phyloP scores from a whole-genome alignment of 2,797 vertebrate species.

The Myoxocephalus aenaeus region DNA sequence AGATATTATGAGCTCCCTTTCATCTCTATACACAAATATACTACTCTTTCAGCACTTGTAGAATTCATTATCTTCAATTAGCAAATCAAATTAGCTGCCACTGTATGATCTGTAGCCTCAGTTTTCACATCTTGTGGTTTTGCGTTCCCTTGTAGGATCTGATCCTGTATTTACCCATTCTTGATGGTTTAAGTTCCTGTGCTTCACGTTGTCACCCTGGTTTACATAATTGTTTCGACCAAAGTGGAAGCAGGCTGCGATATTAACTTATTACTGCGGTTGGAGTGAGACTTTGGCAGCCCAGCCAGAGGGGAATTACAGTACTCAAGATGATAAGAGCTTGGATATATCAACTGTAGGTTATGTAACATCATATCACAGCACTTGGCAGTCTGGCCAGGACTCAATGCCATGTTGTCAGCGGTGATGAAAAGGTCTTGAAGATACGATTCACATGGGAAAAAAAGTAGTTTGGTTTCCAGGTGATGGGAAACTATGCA shows the following conservation, averaged over 20 bases:
- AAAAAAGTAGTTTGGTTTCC: conserved; percentile 32
- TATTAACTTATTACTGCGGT: conserved; percentile 4
- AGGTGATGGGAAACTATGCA: conserved; percentile 29
- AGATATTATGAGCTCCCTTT: conserved; percentile 46
- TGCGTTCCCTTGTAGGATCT: not conserved
- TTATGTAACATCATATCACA: conserved; percentile 42
- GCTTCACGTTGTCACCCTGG: not conserved
- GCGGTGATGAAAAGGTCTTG: conserved; percentile 42
- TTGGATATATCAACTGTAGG: conserved; percentile 38
- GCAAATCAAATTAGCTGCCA: conserved; percentile 27
- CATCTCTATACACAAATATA: conserved; percentile 39
- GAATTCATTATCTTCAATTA: conserved; percentile 36
- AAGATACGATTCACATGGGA: conserved; percentile 26
- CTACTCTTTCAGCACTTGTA: conserved; percentile 1
- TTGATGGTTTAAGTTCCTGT: not conserved
- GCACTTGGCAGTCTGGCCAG: conserved; percentile 28
- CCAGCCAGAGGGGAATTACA: not conserved
- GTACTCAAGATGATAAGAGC: conserved; percentile 27
- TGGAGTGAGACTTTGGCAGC: conserved; percentile 29
- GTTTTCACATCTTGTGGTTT: not conserved
- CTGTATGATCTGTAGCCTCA: conserved; percentile 25
- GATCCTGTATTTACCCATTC: not conserved
- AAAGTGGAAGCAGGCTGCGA: not conserved
- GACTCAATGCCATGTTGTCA: conserved; percentile 48
- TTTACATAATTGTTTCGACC: conserved; percentile 16